A percentile compares a stretch with the other conserved stretches of the same genome.
Evolutionary conservation across 1,140 invertebrate species (phyloP).

Genomic region (Akabosia matsudoensis): DNA sequence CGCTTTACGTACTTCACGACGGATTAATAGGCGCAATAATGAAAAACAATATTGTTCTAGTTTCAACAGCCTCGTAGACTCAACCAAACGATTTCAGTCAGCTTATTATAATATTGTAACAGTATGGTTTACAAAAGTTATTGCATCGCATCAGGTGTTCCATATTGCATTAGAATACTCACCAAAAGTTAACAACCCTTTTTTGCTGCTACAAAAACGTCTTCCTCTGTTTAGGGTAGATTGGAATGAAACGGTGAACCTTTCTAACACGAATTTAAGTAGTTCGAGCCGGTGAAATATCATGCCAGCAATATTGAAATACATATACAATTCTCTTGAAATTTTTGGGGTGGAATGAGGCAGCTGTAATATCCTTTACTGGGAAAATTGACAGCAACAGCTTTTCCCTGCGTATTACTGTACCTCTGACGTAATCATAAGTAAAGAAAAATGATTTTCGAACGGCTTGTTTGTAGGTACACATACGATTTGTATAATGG

Average conservation of each 20-base stretch:
- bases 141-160: slow-evolving; percentile 13
- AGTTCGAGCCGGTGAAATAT: background rate
- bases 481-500: background rate
- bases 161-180: background rate
- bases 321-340: background rate
- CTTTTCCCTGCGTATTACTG: background rate
- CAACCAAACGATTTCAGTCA: background rate
- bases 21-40: background rate
- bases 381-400: background rate
- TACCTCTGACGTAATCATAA: background rate
- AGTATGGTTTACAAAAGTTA: background rate
- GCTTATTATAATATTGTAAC: background rate
- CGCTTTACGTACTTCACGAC: background rate
- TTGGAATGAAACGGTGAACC: too few species aligned
- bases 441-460: background rate
- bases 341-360: background rate
- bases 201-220: too few species aligned
- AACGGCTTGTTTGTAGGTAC: background rate
- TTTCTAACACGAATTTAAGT: background rate
- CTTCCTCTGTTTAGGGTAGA: too few species aligned
- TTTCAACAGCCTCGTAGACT: background rate
- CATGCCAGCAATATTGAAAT: background rate
- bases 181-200: background rate
- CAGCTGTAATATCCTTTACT: background rate
- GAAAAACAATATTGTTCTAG: background rate